Conservation (phyloP, 2,888 invertebrate genomes). For the Chloroclystis v-ata region DNA sequence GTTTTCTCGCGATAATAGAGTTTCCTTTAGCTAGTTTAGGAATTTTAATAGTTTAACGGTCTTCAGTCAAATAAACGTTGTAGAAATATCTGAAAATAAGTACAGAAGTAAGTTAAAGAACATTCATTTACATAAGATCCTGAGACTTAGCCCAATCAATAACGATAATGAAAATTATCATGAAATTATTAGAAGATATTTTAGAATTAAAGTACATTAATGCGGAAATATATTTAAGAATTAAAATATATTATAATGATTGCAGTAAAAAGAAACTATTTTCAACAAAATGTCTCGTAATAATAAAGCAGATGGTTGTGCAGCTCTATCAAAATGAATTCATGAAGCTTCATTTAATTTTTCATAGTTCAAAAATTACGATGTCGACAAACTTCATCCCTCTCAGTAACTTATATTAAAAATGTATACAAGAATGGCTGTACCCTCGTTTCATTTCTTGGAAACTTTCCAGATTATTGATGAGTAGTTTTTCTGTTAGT, state of each 20-base stretch:
- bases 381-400: constrained; percentile 38
- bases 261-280: too few relatives aligned
- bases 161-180: too few relatives aligned
- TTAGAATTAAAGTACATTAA: too few relatives aligned
- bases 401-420: constrained; percentile 49
- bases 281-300: not conserved
- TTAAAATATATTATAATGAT: too few relatives aligned
- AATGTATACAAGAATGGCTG: constrained; percentile 43
- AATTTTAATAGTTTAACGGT: too few relatives aligned
- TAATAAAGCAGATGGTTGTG: not conserved
- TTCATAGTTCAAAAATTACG: constrained; percentile 36
- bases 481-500: constrained; percentile 12
- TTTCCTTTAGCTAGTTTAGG: not conserved
- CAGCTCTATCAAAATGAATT: not conserved
- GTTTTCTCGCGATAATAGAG: constrained; percentile 1
- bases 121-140: too few relatives aligned
- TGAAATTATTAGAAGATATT: too few relatives aligned
- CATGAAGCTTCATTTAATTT: not conserved
- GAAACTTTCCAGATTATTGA: constrained; percentile 37
- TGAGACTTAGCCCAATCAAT: too few relatives aligned
- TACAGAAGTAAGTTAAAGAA: too few relatives aligned
- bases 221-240: too few relatives aligned
- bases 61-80: too few relatives aligned
- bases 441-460: constrained; percentile 32
- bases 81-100: too few relatives aligned